These are phyloP conservation scores for Caenorhabditis tropicalis DNA, from an alignment of 1,140 invertebrate species.

Conservation along the genomic window DNA sequence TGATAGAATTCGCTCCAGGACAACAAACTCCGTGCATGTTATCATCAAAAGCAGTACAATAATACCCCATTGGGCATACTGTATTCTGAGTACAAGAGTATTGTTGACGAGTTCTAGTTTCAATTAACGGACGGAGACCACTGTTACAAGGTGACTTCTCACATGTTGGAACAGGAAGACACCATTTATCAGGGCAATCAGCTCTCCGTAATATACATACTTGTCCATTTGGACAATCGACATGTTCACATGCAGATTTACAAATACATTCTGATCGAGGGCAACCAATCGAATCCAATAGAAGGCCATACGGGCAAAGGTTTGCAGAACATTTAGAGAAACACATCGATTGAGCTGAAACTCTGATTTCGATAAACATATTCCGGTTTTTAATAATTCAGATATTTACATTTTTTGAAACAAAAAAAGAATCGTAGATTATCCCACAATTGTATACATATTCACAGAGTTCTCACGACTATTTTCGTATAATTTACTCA, in stretches of 20 bases:
- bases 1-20: conserved; percentile 53
- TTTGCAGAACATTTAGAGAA: background rate
- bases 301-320: conserved; percentile 64
- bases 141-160: conserved; percentile 58
- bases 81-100: conserved; percentile 59
- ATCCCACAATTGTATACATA: background rate
- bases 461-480: background rate
- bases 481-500: conserved; percentile 39
- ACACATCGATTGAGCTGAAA: conserved; percentile 55
- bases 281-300: conserved; percentile 63
- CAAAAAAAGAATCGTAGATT: conserved; percentile 26
- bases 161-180: conserved; percentile 66
- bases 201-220: conserved; percentile 47
- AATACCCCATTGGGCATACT: conserved; percentile 57
- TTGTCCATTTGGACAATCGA: conserved; percentile 58
- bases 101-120: conserved; percentile 56
- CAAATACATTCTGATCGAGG: conserved; percentile 64
- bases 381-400: background rate
- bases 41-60: conserved; percentile 59
- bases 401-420: background rate
- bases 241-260: conserved; percentile 62
- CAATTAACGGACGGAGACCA: conserved; percentile 56
- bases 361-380: too few species aligned
- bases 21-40: conserved; percentile 61
- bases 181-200: conserved; percentile 45